These are phyloP conservation scores for Indri indri DNA, from an alignment of 2,113 vertebrate species.

Conservation along the genomic window DNA sequence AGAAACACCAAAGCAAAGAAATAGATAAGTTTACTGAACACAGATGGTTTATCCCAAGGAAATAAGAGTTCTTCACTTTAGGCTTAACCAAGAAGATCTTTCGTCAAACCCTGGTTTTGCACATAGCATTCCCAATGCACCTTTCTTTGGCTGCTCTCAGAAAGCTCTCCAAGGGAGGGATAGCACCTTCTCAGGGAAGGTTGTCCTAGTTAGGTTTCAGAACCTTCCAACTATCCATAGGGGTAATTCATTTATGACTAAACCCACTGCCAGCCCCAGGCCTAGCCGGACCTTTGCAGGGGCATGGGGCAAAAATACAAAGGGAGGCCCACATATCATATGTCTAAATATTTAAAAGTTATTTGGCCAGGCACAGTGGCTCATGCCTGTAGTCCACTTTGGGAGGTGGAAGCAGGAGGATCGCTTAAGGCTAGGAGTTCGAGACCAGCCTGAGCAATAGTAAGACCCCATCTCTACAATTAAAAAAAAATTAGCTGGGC, in stretches of 20 bases:
- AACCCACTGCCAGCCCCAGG: not conserved
- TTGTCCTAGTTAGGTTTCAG: not conserved
- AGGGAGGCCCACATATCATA: not conserved
- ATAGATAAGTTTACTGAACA: not conserved
- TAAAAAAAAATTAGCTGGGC: too few species aligned
- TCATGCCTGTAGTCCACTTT: too few species aligned
- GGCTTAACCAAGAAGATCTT: not conserved
- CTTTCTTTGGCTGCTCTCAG: not conserved
- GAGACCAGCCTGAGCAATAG: too few species aligned
- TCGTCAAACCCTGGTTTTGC: not conserved
- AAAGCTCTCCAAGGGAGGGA: not conserved
- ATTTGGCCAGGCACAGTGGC: too few species aligned
- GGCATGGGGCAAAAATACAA: not conserved
- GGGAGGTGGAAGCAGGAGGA: too few species aligned
- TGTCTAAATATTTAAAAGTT: not conserved
- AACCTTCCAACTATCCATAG: not conserved
- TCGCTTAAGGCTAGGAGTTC: too few species aligned
- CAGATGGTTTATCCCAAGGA: not conserved
- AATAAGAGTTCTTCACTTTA: not conserved
- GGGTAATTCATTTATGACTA: not conserved
- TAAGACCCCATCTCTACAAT: too few species aligned
- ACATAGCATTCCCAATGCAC: rapidly evolving
- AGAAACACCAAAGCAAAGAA: not conserved
- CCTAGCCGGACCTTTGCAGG: not conserved
- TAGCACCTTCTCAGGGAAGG: not conserved